Base-by-base conservation (phyloP, 2,797 vertebrate genomes). In the Phaenicophaeus curvirostris region DNA sequence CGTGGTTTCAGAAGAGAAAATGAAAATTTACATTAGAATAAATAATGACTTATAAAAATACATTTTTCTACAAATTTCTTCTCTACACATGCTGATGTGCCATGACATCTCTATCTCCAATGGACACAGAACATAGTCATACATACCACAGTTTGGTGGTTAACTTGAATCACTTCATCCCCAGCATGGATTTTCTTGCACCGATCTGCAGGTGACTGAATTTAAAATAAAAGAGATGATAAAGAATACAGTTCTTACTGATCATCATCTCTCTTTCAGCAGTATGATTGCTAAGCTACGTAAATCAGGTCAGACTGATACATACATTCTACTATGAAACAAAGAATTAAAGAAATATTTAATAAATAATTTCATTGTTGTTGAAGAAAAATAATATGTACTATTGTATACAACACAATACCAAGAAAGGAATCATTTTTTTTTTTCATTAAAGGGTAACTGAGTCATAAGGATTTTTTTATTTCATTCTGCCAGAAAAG, bases 111-210 rank as follows among this genome's bases (percentile, higher is more conserved):
- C 83, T 89, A 95, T 85, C 96, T 98, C 96, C 97, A 97, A 97
- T 72, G 93, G 96, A 98, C 97, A 98, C 93, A 97, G 97, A 98
- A 98, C 85, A 96, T 96, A 97, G 84, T 96, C 95, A 97, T 98
- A 98, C 99, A 97, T 98, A 99, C 99, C 99, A 99, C 99, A 95
- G 99, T 99, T 98, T 99, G 99, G 97, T 99, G 99, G 98, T 99
- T 99, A 97, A 99, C 99, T 98, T 99, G 99, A 96, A 99, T 99
- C 97, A 99, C 99, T 98, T 99, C 99, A 98, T 99, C 99, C 28
- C 99, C 99, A 81, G 99, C 99, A 95, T 99, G 99, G 98, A 99
- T 99, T 98, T 99, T 99, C 98, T 99, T 99, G 97, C 99, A 99
- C 91, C 99, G 98, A 97, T 99, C 99, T 92, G 99, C 99, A 94